Percentiles rank a stretch among this genome's conserved stretches.
Conservation (phyloP, 2,888 invertebrate species). For the Bruchidius siliquastri region DNA sequence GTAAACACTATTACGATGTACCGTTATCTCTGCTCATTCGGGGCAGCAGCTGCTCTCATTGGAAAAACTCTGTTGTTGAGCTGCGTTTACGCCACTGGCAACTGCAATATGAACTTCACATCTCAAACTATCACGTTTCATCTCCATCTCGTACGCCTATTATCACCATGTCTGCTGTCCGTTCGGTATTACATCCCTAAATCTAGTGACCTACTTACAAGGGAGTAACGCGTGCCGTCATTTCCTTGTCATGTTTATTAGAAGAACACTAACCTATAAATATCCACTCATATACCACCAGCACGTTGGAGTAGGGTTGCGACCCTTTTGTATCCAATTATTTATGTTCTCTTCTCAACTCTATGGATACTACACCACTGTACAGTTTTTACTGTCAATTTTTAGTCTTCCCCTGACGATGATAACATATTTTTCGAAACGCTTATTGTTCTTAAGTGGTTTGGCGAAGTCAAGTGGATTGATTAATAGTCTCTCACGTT, state of each 20-base stretch:
- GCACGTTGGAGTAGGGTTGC: background rate
- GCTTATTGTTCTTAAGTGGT: too few relatives aligned
- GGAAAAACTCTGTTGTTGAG: too few relatives aligned
- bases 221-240: background rate
- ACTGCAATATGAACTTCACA: background rate
- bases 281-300: background rate
- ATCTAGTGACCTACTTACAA: background rate
- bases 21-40: too few relatives aligned
- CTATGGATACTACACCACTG: too few relatives aligned
- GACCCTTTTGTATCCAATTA: background rate
- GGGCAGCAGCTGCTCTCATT: too few relatives aligned
- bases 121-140: background rate
- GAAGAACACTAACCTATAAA: background rate
- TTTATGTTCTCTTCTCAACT: too few relatives aligned
- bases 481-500: too few relatives aligned
- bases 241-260: background rate
- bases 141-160: background rate
- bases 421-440: too few relatives aligned
- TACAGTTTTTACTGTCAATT: too few relatives aligned
- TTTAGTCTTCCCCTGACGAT: too few relatives aligned
- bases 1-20: too few relatives aligned
- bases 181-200: background rate
- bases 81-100: background rate
- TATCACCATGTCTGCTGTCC: background rate
- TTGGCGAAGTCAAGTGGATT: too few relatives aligned